Evolutionary conservation across 1,140 invertebrate genomes (phyloP), one percentile per base, ranked within the genome.

Genomic region (Zeugodacus cucurbitae): DNA sequence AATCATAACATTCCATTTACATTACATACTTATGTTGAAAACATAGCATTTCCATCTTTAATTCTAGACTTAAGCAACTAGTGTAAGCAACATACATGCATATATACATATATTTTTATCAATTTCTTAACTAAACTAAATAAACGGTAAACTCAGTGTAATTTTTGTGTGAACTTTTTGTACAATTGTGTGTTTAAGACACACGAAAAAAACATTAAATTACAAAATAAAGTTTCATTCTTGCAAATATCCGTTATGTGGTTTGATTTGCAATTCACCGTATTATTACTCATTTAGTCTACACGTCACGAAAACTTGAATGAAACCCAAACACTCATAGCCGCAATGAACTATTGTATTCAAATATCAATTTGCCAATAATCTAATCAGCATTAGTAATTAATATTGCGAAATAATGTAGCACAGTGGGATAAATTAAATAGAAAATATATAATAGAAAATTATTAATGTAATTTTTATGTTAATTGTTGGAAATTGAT

Each of bases 1-100:
- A 54, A 54, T 32, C 8, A 41, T 26, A 82, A 0, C 41, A 82
- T 82, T 82, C 74, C 74, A 48, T 29, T 26, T 82, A 41, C 10
- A 82, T 82, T n/a, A n/a, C n/a, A n/a, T n/a, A n/a, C n/a, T 41
- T 82, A 67, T 82, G 41, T 82, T 82, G 10, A 48, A 82, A 82
- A 82, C 34, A 41, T 82, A 82, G 8, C 26, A 82, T 48, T 82
- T 82, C 41, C 74, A 82, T 82, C 4, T 22, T 82, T 82, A 29
- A 29, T 48, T 26, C 11, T 82, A 54, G 74, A 82, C 4, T 34
- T 54, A 29, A 82, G 41, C 37, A 48, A 11, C 41, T 82, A 48
- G 22, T 82, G 3, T 48, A 82, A 44, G 8, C n/a, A n/a, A n/a
- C n/a, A n/a, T n/a, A n/a, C n/a, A n/a, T n/a, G n/a, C 26, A 37